phyloP scores from a whole-genome alignment of 2,888 invertebrate genomes.

The Masnerella sp. region DNA sequence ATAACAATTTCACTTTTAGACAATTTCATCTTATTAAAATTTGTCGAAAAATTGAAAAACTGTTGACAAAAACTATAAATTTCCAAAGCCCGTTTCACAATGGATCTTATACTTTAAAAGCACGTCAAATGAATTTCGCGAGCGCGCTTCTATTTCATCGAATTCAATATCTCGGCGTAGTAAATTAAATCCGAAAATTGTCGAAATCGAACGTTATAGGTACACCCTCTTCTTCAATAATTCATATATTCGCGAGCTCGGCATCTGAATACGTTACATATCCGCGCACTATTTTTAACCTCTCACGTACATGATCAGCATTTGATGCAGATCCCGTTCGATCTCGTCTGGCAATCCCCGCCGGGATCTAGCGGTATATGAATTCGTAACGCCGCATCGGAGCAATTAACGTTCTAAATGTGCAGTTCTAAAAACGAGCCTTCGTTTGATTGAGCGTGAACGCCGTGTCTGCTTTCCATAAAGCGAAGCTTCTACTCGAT shows the following conservation, averaged over 20 bases:
- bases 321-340: slow-evolving; percentile 34
- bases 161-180: slow-evolving; percentile 14
- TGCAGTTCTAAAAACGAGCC: slow-evolving; percentile 36
- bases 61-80: too few species aligned
- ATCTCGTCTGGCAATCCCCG: slow-evolving; percentile 19
- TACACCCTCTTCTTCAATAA: slow-evolving; percentile 31
- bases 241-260: slow-evolving; percentile 30
- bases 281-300: slow-evolving; percentile 31
- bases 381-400: slow-evolving; percentile 24
- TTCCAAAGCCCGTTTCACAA: too few species aligned
- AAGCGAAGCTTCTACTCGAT: slow-evolving; percentile 19
- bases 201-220: slow-evolving; percentile 20
- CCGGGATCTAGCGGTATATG: slow-evolving; percentile 26
- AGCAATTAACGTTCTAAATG: slow-evolving; percentile 42
- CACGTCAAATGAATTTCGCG: too few species aligned
- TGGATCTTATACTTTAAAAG: too few species aligned
- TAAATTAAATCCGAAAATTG: slow-evolving; percentile 33
- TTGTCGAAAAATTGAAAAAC: too few species aligned
- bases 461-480: too few species aligned
- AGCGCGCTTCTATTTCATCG: too few species aligned
- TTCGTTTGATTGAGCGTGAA: slow-evolving; percentile 32
- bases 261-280: slow-evolving; percentile 40
- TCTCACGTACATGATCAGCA: slow-evolving; percentile 37
- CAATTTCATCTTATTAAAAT: too few species aligned
- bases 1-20: too few species aligned